A percentile compares a stretch with the other conserved stretches of the same genome.
Evolutionary conservation across 2,888 invertebrate genomes (phyloP).

Genomic region (Malthinus flaveolus): DNA sequence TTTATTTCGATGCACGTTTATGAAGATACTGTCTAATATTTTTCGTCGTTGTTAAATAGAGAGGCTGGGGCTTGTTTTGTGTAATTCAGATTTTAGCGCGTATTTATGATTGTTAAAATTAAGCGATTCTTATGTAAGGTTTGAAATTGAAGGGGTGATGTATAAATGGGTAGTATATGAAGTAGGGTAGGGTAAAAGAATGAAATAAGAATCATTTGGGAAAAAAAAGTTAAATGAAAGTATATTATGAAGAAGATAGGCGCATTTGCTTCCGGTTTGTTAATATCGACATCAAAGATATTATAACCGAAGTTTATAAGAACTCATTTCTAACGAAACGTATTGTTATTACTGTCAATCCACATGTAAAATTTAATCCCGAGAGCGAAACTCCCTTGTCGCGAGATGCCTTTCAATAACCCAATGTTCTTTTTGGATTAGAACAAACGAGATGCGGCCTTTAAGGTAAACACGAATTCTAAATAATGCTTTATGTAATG

Average conservation of each 20-base stretch:
- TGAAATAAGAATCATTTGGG: neutral
- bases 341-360: constrained; percentile 56
- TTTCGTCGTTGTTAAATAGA: too few species aligned
- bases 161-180: neutral
- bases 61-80: too few species aligned
- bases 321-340: constrained; percentile 51
- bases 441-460: constrained; percentile 50
- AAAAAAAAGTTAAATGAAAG: constrained; percentile 1
- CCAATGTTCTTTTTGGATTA: constrained; percentile 51
- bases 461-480: constrained; percentile 50
- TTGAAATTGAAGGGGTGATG: neutral
- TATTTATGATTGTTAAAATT: too few species aligned
- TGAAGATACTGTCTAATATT: too few species aligned
- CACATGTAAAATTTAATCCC: constrained; percentile 57
- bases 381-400: constrained; percentile 42
- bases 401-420: constrained; percentile 50
- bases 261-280: constrained; percentile 49
- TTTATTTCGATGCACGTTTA: too few species aligned
- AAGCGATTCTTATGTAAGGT: too few species aligned
- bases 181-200: neutral
- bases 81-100: too few species aligned
- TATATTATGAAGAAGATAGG: constrained; percentile 2
- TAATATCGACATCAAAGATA: constrained; percentile 54
- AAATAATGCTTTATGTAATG: constrained; percentile 51
- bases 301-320: constrained; percentile 41